Evolutionary conservation across 2,888 invertebrate genomes (phyloP).

Genomic region (Monopis laevigella): DNA sequence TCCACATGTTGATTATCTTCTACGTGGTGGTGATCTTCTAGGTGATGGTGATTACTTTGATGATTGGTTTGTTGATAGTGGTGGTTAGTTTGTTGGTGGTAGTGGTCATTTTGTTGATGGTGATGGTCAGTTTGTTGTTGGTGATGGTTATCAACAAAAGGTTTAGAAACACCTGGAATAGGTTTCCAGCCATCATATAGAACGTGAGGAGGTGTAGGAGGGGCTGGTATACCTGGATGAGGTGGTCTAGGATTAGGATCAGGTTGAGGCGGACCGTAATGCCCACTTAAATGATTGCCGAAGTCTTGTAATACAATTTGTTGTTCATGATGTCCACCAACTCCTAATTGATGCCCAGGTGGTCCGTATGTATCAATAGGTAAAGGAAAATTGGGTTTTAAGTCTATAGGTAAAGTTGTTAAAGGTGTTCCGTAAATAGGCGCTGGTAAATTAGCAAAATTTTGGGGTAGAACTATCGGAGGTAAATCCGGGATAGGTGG

Average conservation of each 20-base stretch:
- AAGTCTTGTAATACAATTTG: constrained; percentile 45
- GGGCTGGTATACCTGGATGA: constrained; percentile 75
- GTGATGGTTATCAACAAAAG: constrained; percentile 36
- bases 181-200: constrained; percentile 90
- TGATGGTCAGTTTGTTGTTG: constrained; percentile 24
- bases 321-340: constrained; percentile 40
- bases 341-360: constrained; percentile 47
- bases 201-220: constrained; percentile 78
- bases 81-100: constrained; percentile 30
- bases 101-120: constrained; percentile 24
- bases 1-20: constrained; percentile 25
- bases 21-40: constrained; percentile 28
- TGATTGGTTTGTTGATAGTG: constrained; percentile 21
- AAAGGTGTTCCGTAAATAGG: constrained; percentile 53
- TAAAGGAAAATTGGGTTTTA: constrained; percentile 55
- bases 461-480: constrained; percentile 23
- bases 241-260: constrained; percentile 69
- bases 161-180: constrained; percentile 72
- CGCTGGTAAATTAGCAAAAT: constrained; percentile 43
- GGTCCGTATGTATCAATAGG: constrained; percentile 56
- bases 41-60: constrained; percentile 26
- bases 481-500: constrained; percentile 31
- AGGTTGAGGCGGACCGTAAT: constrained; percentile 70
- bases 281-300: constrained; percentile 31
- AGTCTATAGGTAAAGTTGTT: constrained; percentile 32